A percentile compares a stretch with the other conserved stretches of the same genome.
Evolutionary conservation across 2,113 vertebrate genomes (phyloP).

Genomic region (Anthoscopus minutus): DNA sequence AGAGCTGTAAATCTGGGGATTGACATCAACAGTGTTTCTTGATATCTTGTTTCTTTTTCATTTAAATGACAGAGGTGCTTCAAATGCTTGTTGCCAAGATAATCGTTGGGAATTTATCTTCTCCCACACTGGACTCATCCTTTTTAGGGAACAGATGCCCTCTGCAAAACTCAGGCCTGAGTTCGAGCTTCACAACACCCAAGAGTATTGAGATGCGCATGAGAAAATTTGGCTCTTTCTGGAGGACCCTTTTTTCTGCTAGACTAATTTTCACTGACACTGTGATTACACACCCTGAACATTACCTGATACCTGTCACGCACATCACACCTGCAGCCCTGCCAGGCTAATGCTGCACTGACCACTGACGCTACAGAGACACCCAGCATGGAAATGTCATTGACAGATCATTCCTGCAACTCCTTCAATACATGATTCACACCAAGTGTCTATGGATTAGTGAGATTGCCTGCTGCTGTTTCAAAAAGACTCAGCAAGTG

Average conservation of each 20-base stretch:
- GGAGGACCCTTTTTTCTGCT: neutral
- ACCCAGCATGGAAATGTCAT: neutral
- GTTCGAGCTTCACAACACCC: neutral
- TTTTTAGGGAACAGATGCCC: neutral
- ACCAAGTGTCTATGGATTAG: neutral
- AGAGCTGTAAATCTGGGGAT: neutral
- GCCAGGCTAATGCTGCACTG: neutral
- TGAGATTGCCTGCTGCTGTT: neutral
- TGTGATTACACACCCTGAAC: neutral
- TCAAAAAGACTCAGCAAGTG: neutral
- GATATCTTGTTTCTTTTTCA: neutral
- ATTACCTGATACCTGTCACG: neutral
- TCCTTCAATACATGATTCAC: neutral
- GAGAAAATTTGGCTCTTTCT: neutral
- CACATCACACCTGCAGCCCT: neutral
- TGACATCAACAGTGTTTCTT: neutral
- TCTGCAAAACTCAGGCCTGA: neutral
- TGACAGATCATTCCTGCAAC: neutral
- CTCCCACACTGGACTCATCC: accelerated
- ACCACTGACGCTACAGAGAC: neutral
- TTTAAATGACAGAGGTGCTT: neutral
- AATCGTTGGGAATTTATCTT: neutral
- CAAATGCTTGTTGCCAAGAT: neutral
- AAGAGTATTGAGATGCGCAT: neutral
- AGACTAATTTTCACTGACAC: neutral